These are phyloP conservation scores for Nephrotoma appendiculata DNA, from an alignment of 2,888 invertebrate genomes.

Conservation along the genomic window DNA sequence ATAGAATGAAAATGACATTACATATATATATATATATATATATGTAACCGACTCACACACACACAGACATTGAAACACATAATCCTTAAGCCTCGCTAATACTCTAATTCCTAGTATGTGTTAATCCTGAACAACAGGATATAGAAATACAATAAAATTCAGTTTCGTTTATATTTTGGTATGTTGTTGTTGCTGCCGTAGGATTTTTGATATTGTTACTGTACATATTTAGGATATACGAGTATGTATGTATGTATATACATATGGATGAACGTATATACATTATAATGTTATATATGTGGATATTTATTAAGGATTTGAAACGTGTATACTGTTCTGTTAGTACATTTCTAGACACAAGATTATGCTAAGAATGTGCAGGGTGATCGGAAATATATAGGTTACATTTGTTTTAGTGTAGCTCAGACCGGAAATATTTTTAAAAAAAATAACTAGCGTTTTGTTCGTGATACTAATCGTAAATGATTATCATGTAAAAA, in stretches of 20 bases:
- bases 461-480: no score
- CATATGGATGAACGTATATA: background rate
- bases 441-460: no score
- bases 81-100: conserved; percentile 12
- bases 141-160: background rate
- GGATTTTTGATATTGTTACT: background rate
- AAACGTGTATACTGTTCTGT: background rate
- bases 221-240: background rate
- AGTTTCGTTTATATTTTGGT: background rate
- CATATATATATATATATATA: background rate
- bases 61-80: background rate
- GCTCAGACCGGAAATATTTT: no score
- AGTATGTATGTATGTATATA: background rate
- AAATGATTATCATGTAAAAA: no score
- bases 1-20: background rate
- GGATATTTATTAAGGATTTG: background rate
- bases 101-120: conserved; percentile 12
- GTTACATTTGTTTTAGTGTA: no score
- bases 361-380: background rate
- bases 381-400: background rate
- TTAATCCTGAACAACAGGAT: conserved; percentile 12
- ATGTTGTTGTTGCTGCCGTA: background rate
- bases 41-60: background rate
- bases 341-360: background rate
- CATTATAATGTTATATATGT: background rate